phyloP scores from a whole-genome alignment of 1,140 invertebrate species.

The Meloidogyne floridensis region DNA sequence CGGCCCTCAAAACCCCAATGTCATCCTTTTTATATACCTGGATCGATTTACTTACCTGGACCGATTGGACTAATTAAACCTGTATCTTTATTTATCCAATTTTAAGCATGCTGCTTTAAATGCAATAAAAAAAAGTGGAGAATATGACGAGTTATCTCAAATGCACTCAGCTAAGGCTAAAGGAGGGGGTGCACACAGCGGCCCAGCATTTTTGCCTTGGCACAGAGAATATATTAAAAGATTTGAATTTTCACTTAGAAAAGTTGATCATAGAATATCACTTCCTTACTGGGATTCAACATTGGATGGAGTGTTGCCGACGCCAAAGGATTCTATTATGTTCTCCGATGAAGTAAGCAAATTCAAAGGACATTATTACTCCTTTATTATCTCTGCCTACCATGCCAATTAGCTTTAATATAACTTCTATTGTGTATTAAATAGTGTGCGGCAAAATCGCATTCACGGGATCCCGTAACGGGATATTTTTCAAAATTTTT shows the following conservation, averaged over 20 bases:
- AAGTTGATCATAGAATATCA: constrained; percentile 56
- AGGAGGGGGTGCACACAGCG: constrained; percentile 42
- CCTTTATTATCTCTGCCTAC: no score
- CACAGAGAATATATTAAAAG: constrained; percentile 41
- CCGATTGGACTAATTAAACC: no score
- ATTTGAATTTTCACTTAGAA: constrained; percentile 34
- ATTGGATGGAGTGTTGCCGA: constrained; percentile 62
- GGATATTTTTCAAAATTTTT: no score
- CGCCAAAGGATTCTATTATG: constrained; percentile 63
- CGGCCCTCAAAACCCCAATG: no score
- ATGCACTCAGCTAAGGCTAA: constrained; percentile 58
- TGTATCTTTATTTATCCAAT: no score
- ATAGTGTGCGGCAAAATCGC: no score
- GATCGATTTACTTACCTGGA: no score
- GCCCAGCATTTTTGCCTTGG: constrained; percentile 38
- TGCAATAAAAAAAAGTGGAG: constrained; percentile 64
- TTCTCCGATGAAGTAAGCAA: constrained; percentile 64
- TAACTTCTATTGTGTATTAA: no score
- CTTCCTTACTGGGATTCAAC: constrained; percentile 68
- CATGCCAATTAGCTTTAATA: no score
- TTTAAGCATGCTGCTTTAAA: constrained; percentile 65
- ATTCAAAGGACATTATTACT: no score
- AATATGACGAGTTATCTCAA: constrained; percentile 57
- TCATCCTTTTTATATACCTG: no score
- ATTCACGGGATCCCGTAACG: no score